Conservation (phyloP, 92 coral and sea anemone species). For the Blastomussa wellsi region DNA sequence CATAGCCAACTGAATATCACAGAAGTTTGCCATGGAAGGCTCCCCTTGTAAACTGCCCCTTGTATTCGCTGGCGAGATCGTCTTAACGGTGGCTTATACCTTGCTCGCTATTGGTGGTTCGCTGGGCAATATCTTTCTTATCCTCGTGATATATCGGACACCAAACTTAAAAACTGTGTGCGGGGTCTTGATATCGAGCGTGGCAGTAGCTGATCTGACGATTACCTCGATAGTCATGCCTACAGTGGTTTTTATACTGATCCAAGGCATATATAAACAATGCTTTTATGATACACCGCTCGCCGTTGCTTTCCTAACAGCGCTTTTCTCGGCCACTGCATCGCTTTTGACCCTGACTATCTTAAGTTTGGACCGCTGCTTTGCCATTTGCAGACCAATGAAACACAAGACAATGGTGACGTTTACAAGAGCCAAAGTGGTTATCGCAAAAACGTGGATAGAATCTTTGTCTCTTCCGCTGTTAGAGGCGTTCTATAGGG, state of each 20-base stretch:
- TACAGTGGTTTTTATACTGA: not conserved
- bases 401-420: constrained; percentile 27
- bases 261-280: constrained; percentile 5
- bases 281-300: not conserved
- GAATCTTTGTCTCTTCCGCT: constrained; percentile 7
- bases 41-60: not conserved
- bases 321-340: constrained; percentile 2
- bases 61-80: constrained; percentile 10
- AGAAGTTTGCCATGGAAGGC: not conserved
- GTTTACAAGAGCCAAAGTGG: not conserved
- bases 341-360: constrained; percentile 17
- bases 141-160: constrained; percentile 10
- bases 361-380: constrained; percentile 25
- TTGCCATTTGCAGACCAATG: constrained; percentile 24
- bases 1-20: not conserved
- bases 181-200: constrained; percentile 23
- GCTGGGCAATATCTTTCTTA: constrained; percentile 22
- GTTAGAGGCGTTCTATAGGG: not conserved
- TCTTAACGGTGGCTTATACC: constrained; percentile 1
- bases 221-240: constrained; percentile 15
- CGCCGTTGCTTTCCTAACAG: not conserved
- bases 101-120: constrained; percentile 9
- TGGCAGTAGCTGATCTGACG: constrained; percentile 22
- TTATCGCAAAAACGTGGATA: constrained; percentile 14
- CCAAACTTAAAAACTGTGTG: constrained; percentile 11